Evolutionary conservation across 2,888 invertebrate species (phyloP).

Genomic region (Drosophila tripunctata): DNA sequence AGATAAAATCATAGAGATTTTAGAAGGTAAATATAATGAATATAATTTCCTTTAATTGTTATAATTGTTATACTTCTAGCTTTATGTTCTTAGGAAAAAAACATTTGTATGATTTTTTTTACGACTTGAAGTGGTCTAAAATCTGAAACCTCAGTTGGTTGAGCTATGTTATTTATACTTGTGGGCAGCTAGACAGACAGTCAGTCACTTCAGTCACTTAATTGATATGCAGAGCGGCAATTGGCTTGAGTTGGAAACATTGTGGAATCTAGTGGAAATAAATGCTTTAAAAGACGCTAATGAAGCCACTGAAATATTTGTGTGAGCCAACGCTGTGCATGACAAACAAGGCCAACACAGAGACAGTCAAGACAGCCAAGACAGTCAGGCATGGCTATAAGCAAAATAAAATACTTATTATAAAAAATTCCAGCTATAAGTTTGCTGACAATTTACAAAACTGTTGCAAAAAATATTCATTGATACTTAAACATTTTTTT

Average conservation of each 20-base stretch:
- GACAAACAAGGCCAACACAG: slow-evolving; percentile 22
- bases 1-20: too few species aligned
- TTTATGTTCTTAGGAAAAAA: too few species aligned
- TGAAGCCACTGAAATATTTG: slow-evolving; percentile 61
- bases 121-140: too few species aligned
- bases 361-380: too few species aligned
- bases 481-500: slow-evolving; percentile 53
- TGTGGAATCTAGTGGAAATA: slow-evolving; percentile 39
- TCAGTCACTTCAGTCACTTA: slow-evolving; percentile 15
- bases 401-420: neutral
- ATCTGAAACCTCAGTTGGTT: neutral
- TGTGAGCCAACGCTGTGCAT: slow-evolving; percentile 33
- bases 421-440: neutral
- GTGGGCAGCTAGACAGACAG: neutral
- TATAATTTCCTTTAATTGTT: too few species aligned
- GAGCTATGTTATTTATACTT: too few species aligned
- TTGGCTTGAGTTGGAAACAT: slow-evolving; percentile 36
- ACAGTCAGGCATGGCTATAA: slow-evolving; percentile 2
- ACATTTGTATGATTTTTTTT: too few species aligned
- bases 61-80: too few species aligned
- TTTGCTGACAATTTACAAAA: too few species aligned
- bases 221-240: slow-evolving; percentile 56
- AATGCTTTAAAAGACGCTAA: slow-evolving; percentile 54
- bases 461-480: slow-evolving; percentile 10
- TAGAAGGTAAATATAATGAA: too few species aligned